Percentiles rank a stretch among this genome's conserved stretches.
phyloP scores from a whole-genome alignment of 2,113 vertebrate species.

The Vidua macroura region DNA sequence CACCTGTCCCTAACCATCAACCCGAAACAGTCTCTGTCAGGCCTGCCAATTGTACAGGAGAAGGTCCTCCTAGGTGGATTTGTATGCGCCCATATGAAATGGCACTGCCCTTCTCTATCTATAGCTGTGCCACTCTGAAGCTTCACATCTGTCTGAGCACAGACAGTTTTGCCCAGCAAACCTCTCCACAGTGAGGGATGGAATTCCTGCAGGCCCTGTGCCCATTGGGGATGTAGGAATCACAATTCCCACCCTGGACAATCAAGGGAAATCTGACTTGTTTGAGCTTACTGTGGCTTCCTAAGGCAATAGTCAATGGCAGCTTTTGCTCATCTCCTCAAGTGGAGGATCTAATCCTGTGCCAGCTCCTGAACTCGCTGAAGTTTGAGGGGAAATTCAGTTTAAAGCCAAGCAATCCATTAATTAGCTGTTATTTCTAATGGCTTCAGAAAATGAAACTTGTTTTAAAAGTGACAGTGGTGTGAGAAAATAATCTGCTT shows the following conservation, averaged over 20 bases:
- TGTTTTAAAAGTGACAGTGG: slow-evolving; percentile 47
- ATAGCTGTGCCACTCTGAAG: not conserved
- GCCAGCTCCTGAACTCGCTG: not conserved
- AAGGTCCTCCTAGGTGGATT: not conserved
- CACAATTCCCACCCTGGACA: not conserved
- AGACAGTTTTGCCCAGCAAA: not conserved
- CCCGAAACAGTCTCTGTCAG: not conserved
- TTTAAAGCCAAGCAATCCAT: slow-evolving; percentile 20
- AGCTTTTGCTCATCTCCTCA: not conserved
- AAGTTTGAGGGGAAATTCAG: not conserved
- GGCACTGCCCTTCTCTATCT: not conserved
- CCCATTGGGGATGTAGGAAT: not conserved
- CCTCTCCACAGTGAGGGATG: rapidly evolving
- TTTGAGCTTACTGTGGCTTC: not conserved
- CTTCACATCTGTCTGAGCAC: not conserved
- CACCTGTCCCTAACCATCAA: not conserved
- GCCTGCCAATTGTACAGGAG: not conserved
- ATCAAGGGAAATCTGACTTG: not conserved
- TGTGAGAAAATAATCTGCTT: slow-evolving; percentile 61
- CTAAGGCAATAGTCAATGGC: not conserved
- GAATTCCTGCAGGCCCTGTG: rapidly evolving
- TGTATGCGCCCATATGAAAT: not conserved
- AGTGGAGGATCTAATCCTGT: not conserved
- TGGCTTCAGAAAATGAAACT: slow-evolving; percentile 43
- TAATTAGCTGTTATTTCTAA: slow-evolving; percentile 61